These are phyloP conservation scores for Belonocnema kinseyi DNA, from an alignment of 1,140 invertebrate genomes.

Conservation along the genomic window DNA sequence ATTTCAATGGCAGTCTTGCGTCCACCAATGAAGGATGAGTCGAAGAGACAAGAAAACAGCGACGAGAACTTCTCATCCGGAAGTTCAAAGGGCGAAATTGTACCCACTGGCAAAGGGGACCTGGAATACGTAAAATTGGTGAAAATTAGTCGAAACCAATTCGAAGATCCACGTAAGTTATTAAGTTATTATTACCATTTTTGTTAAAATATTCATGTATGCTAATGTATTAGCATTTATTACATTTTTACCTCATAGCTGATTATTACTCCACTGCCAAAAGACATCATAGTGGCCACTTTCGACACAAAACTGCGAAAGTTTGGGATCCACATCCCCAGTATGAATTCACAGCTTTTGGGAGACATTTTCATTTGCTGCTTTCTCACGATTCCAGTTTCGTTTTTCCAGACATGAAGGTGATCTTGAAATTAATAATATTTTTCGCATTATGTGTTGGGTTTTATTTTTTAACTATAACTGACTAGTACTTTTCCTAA, in stretches of 20 bases:
- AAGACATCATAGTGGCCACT: conserved; percentile 79
- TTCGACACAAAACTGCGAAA: conserved; percentile 77
- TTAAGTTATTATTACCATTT: conserved; percentile 31
- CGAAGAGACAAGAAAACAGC: conserved; percentile 32
- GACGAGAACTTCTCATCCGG: conserved; percentile 45
- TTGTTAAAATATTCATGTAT: neutral
- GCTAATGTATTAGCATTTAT: neutral
- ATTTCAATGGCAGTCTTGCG: conserved; percentile 40
- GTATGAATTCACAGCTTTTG: conserved; percentile 82
- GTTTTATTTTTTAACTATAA: neutral
- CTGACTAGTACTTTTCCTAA: too few relatives aligned
- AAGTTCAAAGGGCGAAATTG: conserved; percentile 52
- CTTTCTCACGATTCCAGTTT: conserved; percentile 78
- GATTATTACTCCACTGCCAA: conserved; percentile 50
- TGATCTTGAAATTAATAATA: conserved; percentile 47
- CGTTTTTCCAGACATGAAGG: conserved; percentile 76
- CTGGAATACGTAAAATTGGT: conserved; percentile 63
- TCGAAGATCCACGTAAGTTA: conserved; percentile 70
- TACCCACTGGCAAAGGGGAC: conserved; percentile 53
- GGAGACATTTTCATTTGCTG: conserved; percentile 76
- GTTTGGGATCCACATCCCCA: conserved; percentile 86
- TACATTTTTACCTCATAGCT: conserved; percentile 44
- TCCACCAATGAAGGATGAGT: conserved; percentile 34
- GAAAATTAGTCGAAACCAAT: conserved; percentile 68
- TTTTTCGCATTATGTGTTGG: neutral